These are phyloP conservation scores for Phymastichus coffea DNA, from an alignment of 1,140 invertebrate genomes.

Conservation along the genomic window DNA sequence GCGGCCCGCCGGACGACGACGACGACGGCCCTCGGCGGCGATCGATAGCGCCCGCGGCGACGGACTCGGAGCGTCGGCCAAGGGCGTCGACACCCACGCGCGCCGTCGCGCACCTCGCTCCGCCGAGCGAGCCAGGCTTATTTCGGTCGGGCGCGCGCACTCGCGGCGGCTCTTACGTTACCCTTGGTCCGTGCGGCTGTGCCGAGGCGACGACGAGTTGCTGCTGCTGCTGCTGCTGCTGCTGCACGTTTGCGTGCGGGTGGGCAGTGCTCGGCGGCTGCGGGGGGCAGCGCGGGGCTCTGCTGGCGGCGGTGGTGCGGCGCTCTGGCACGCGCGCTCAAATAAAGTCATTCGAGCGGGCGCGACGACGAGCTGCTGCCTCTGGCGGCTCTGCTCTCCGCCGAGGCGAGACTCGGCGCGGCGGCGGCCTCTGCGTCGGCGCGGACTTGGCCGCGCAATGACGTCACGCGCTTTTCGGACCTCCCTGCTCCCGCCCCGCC, in stretches of 20 bases:
- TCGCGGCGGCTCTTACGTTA: too few relatives aligned
- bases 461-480: constrained; percentile 20
- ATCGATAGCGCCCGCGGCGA: too few relatives aligned
- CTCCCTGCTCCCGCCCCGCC: too few relatives aligned
- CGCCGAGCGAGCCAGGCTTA: too few relatives aligned
- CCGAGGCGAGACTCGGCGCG: constrained; percentile 51
- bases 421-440: constrained; percentile 36
- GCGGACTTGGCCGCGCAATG: neutral
- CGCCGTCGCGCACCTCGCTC: too few relatives aligned
- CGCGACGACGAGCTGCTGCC: constrained; percentile 53
- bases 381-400: constrained; percentile 48
- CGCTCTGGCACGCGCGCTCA: constrained; percentile 33
- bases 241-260: neutral
- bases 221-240: neutral
- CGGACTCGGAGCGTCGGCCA: too few relatives aligned
- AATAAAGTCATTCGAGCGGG: constrained; percentile 53
- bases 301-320: neutral
- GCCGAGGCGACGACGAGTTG: too few relatives aligned
- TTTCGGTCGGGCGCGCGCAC: too few relatives aligned
- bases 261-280: neutral
- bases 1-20: constrained; percentile 43
- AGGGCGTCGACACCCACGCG: too few relatives aligned
- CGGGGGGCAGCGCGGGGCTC: neutral
- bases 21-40: constrained; percentile 54
- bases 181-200: too few relatives aligned